phyloP scores from a whole-genome alignment of 2,797 vertebrate species.

The Anguilla marmorata region DNA sequence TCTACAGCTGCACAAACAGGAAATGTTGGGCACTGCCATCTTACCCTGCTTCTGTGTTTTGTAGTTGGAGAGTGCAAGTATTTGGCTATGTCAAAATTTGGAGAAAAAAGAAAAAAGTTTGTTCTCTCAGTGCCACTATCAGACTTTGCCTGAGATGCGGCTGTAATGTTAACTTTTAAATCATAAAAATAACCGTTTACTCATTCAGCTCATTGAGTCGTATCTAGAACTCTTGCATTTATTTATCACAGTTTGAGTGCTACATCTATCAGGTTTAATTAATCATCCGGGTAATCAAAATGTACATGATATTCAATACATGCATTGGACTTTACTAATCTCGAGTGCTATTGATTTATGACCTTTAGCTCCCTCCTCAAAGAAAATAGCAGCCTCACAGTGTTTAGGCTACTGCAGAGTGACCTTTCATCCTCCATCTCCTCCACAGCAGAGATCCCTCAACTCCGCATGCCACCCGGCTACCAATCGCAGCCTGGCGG shows the following conservation, averaged over 20 bases:
- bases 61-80: not conserved
- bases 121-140: not conserved
- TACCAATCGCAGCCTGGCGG: not conserved
- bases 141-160: not conserved
- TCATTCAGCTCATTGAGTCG: constrained; percentile 16
- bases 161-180: not conserved
- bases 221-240: constrained; percentile 43
- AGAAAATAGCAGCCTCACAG: constrained; percentile 29
- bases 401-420: not conserved
- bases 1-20: not conserved
- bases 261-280: constrained; percentile 62
- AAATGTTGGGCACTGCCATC: not conserved
- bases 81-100: not conserved
- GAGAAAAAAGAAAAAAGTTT: not conserved
- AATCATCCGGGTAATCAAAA: constrained; percentile 65
- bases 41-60: not conserved
- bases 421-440: constrained; percentile 30
- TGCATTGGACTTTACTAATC: constrained; percentile 50
- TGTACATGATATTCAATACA: constrained; percentile 52
- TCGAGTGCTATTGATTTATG: constrained; percentile 60
- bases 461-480: not conserved
- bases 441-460: constrained; percentile 28
- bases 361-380: constrained; percentile 50
- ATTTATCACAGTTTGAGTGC: constrained; percentile 57
- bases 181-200: not conserved